Percentiles rank a stretch among this genome's conserved stretches.
phyloP scores from a whole-genome alignment of 2,888 invertebrate genomes.

The Drosophila planitibia region DNA sequence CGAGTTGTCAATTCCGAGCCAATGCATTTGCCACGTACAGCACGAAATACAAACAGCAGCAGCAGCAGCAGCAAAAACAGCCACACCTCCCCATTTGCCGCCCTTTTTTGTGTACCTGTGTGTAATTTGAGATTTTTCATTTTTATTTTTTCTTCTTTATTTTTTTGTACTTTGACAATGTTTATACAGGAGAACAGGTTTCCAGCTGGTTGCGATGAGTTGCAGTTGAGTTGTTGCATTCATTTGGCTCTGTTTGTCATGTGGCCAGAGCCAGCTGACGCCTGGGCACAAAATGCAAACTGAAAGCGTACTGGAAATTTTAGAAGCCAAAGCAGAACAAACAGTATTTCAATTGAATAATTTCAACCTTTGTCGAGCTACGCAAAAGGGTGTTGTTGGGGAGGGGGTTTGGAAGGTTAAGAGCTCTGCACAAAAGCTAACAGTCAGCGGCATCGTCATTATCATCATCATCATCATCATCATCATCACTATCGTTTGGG shows the following conservation, averaged over 20 bases:
- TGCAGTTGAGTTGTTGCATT: slow-evolving; percentile 26
- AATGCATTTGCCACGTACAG: slow-evolving; percentile 59
- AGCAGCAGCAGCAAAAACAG: neutral
- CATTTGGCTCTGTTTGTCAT: slow-evolving; percentile 56
- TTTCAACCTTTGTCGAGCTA: slow-evolving; percentile 36
- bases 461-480: slow-evolving; percentile 26
- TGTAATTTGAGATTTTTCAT: slow-evolving; percentile 44
- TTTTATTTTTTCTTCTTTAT: slow-evolving; percentile 13
- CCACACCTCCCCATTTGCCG: slow-evolving; percentile 13
- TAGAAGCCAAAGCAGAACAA: slow-evolving; percentile 54
- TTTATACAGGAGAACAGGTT: slow-evolving; percentile 61
- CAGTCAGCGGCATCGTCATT: slow-evolving; percentile 32
- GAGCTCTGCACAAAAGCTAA: slow-evolving; percentile 34
- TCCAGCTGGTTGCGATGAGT: slow-evolving; percentile 38
- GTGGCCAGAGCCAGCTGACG: slow-evolving; percentile 53
- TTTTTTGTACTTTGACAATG: slow-evolving; percentile 60
- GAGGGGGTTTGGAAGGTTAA: too few relatives aligned
- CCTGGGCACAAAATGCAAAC: slow-evolving; percentile 47
- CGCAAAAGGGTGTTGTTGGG: neutral
- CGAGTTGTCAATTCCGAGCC: slow-evolving; percentile 75
- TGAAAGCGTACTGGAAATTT: slow-evolving; percentile 41
- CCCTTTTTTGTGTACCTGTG: slow-evolving; percentile 28
- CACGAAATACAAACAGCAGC: slow-evolving; percentile 66
- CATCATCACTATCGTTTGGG: slow-evolving; percentile 7
- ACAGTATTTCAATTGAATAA: slow-evolving; percentile 74